These are phyloP conservation scores for Dorcus parallelipipedus DNA, from an alignment of 2,888 invertebrate genomes.

Conservation along the genomic window DNA sequence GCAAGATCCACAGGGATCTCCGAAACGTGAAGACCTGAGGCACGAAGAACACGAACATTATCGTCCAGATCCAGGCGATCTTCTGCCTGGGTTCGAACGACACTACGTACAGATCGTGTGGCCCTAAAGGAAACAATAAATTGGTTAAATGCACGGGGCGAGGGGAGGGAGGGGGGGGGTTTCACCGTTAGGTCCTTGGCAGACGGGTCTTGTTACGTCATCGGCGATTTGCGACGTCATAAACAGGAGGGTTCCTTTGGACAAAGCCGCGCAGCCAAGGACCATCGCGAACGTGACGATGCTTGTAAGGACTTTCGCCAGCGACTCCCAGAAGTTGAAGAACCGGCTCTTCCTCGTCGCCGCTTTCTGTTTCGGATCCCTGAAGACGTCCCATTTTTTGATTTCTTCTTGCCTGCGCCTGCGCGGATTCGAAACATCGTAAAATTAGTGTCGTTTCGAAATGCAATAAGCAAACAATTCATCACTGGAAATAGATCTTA, in stretches of 20 bases:
- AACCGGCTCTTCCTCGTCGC: conserved; percentile 68
- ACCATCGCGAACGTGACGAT: conserved; percentile 64
- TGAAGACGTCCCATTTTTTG: conserved; percentile 77
- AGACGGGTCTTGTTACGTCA: not conserved
- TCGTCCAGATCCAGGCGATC: conserved; percentile 75
- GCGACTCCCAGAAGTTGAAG: conserved; percentile 61
- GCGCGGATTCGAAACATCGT: no score
- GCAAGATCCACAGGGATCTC: conserved; percentile 66
- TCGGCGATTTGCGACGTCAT: conserved; percentile 64
- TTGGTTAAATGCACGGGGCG: no score
- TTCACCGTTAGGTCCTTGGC: conserved; percentile 56
- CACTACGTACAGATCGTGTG: not conserved
- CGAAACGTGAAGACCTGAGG: conserved; percentile 76
- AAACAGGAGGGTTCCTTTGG: conserved; percentile 71
- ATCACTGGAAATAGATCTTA: no score
- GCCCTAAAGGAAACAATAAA: not conserved
- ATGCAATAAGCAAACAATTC: no score
- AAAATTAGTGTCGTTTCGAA: no score
- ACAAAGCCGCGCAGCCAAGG: conserved; percentile 63
- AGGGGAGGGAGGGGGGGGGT: conserved; percentile 31
- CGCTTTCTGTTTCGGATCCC: conserved; percentile 60
- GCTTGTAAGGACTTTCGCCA: conserved; percentile 67
- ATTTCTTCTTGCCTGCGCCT: conserved; percentile 39
- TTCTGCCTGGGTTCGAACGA: conserved; percentile 43
- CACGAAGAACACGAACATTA: conserved; percentile 69